Conservation (phyloP, 2,113 vertebrate species). For the Lasiurus cinereus region DNA sequence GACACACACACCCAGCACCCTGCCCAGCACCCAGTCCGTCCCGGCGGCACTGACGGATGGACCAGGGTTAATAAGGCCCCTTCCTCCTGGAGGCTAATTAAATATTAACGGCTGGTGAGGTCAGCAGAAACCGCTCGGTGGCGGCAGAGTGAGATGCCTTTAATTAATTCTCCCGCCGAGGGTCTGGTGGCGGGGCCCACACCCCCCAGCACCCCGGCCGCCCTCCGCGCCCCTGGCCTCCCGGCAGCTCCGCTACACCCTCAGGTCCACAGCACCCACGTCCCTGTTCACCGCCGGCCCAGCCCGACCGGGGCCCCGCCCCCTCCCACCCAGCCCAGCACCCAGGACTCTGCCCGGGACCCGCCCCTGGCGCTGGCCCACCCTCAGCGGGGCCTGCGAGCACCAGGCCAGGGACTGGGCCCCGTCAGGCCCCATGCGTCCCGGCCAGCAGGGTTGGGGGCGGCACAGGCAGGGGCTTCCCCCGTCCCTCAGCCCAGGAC, state of each 20-base stretch:
- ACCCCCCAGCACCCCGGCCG: background rate
- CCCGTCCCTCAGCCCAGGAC: background rate
- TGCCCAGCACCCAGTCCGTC: slow-evolving; percentile 84
- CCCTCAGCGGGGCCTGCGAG: rapidly evolving
- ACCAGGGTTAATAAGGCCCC: slow-evolving; percentile 98
- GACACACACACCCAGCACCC: too few relatives aligned
- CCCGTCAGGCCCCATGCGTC: rapidly evolving
- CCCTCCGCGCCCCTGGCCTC: background rate
- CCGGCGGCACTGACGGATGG: slow-evolving; percentile 93
- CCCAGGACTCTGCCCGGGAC: background rate
- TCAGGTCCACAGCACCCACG: background rate
- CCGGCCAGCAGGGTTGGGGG: background rate
- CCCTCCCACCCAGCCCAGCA: background rate
- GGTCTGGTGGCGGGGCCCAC: slow-evolving; percentile 84
- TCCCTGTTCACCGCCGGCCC: background rate
- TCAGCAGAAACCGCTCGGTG: slow-evolving; percentile 97
- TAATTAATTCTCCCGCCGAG: slow-evolving; percentile 95
- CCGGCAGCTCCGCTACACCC: rapidly evolving
- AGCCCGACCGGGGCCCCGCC: rapidly evolving
- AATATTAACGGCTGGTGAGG: slow-evolving; percentile 99
- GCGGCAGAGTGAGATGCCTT: slow-evolving; percentile 92
- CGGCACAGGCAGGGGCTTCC: background rate
- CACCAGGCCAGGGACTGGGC: too few relatives aligned
- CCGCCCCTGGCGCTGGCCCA: background rate
- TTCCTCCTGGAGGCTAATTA: slow-evolving; percentile 98